phyloP scores from a whole-genome alignment of 2,113 vertebrate species.

The Cathartes aura region DNA sequence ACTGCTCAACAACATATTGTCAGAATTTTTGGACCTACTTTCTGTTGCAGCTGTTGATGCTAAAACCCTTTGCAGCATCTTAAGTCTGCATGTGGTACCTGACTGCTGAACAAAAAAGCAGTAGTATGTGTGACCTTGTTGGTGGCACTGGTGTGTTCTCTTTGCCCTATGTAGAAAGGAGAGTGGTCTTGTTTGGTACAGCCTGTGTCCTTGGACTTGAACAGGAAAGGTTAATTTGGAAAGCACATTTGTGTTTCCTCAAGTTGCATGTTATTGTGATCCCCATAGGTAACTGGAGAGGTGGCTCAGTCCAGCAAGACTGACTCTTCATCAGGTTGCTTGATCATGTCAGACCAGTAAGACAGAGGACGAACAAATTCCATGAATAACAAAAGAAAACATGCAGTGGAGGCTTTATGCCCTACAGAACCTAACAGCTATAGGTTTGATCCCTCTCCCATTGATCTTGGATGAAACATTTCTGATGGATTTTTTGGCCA shows the following conservation, averaged over 20 bases:
- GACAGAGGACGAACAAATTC: not conserved
- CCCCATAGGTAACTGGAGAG: conserved; percentile 55
- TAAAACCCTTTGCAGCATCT: not conserved
- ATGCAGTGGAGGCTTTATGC: not conserved
- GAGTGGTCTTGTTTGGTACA: not conserved
- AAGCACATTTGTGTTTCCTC: conserved; percentile 49
- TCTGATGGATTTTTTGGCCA: not conserved
- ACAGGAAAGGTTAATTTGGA: conserved; percentile 19
- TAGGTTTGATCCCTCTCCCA: not conserved
- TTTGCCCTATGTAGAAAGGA: not conserved
- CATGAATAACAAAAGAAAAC: not conserved
- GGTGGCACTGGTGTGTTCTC: not conserved
- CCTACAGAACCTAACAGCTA: not conserved
- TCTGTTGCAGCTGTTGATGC: not conserved
- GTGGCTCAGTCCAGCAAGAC: not conserved
- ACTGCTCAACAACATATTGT: not conserved
- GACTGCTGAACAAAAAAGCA: not conserved
- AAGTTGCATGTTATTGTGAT: conserved; percentile 61
- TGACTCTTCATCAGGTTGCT: conserved; percentile 30
- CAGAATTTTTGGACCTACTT: not conserved
- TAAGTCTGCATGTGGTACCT: not conserved
- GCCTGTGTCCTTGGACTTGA: not conserved
- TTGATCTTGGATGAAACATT: not conserved
- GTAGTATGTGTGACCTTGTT: not conserved
- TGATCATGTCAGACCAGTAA: not conserved